Percentiles rank a stretch among this genome's conserved stretches.
These are phyloP conservation scores for Meandrina meandrites DNA, from an alignment of 92 coral and sea anemone species.

Conservation along the genomic window DNA sequence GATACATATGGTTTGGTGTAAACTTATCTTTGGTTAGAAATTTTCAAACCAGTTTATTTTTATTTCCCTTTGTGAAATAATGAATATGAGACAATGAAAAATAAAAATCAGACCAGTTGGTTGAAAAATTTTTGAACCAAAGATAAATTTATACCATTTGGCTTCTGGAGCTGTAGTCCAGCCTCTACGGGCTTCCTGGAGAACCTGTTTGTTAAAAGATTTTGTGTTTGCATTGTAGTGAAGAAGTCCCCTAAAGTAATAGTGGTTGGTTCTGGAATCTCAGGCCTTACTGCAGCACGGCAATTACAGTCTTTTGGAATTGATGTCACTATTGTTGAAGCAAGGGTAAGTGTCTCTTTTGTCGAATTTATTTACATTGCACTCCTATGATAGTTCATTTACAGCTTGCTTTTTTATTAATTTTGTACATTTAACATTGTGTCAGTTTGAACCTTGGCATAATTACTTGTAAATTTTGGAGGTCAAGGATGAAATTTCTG, in stretches of 20 bases:
- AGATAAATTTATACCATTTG: too few relatives aligned
- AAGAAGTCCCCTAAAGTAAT: slow-evolving; percentile 89
- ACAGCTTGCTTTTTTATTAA: too few relatives aligned
- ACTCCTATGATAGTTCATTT: too few relatives aligned
- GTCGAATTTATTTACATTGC: background rate
- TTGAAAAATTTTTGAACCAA: too few relatives aligned
- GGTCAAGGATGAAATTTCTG: background rate
- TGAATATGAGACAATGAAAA: too few relatives aligned
- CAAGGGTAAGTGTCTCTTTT: slow-evolving; percentile 67
- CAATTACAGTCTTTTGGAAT: slow-evolving; percentile 97
- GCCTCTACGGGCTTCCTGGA: background rate
- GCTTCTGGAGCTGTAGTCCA: background rate
- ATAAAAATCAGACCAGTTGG: too few relatives aligned
- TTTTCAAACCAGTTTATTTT: too few relatives aligned
- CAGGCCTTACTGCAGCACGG: slow-evolving; percentile 95
- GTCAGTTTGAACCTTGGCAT: background rate
- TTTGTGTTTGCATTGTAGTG: slow-evolving; percentile 53
- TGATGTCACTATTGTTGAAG: slow-evolving; percentile 92
- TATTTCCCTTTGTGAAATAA: too few relatives aligned
- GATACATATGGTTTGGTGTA: too few relatives aligned
- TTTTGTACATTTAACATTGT: too few relatives aligned
- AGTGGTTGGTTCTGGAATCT: slow-evolving; percentile 94
- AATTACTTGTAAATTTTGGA: background rate
- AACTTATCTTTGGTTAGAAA: too few relatives aligned
- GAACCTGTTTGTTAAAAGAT: background rate